Conservation (phyloP, 2,797 vertebrate species). For the Spea hammondii region DNA sequence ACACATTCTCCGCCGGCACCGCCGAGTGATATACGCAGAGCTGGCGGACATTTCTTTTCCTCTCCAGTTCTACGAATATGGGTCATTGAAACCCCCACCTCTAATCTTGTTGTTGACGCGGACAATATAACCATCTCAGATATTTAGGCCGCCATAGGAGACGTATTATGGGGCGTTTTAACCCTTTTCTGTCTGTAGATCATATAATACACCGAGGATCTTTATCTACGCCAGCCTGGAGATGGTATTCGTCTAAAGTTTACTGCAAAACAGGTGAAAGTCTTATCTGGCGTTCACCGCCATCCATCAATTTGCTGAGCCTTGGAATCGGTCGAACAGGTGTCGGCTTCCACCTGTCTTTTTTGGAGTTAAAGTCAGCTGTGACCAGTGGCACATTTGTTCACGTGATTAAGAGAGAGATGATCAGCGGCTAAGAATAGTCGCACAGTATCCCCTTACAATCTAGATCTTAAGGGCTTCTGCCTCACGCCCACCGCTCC, state of each 20-base stretch:
- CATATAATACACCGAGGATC: not conserved
- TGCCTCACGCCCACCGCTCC: not conserved
- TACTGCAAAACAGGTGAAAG: not conserved
- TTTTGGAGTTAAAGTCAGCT: slow-evolving; percentile 31
- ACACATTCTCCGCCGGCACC: not conserved
- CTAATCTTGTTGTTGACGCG: not conserved
- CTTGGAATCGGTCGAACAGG: slow-evolving; percentile 34
- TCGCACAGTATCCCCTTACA: slow-evolving; percentile 31
- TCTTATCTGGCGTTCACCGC: not conserved
- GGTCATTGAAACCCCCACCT: slow-evolving; percentile 30
- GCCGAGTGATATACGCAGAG: not conserved
- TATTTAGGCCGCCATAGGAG: not conserved
- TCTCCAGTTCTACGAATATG: slow-evolving; percentile 19
- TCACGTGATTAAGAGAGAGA: slow-evolving; percentile 24
- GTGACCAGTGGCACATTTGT: slow-evolving; percentile 32
- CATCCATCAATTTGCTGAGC: slow-evolving; percentile 25
- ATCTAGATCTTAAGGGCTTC: not conserved
- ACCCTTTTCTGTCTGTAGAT: not conserved
- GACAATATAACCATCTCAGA: not conserved
- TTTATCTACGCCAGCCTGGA: not conserved
- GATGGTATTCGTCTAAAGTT: not conserved
- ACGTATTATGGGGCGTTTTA: slow-evolving; percentile 1
- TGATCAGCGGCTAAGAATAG: slow-evolving; percentile 45
- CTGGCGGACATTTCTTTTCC: slow-evolving; percentile 4
- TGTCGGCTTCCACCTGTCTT: slow-evolving; percentile 40